Evolutionary conservation across 2,113 vertebrate genomes (phyloP).

Genomic region (human): GRCh38 chr17:66763501-66764000

Average conservation of each 20-base stretch:
- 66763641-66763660: background rate
- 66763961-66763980: background rate
- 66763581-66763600: background rate
- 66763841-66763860: accelerated
- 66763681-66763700: background rate
- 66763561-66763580: background rate
- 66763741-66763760: background rate
- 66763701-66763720: background rate
- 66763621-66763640: slow-evolving; percentile 2
- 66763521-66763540: background rate
- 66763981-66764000: background rate
- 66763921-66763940: background rate
- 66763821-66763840: accelerated
- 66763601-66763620: background rate
- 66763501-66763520: background rate
- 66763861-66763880: background rate
- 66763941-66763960: background rate
- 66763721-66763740: background rate
- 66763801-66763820: background rate
- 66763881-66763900: background rate
- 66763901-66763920: background rate
- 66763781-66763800: background rate
- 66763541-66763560: background rate
- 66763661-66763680: background rate
- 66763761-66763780: accelerated